A percentile compares a stretch with the other conserved stretches of the same genome.
Conservation (phyloP, 2,797 vertebrate genomes). For the Clarias pachynema region DNA sequence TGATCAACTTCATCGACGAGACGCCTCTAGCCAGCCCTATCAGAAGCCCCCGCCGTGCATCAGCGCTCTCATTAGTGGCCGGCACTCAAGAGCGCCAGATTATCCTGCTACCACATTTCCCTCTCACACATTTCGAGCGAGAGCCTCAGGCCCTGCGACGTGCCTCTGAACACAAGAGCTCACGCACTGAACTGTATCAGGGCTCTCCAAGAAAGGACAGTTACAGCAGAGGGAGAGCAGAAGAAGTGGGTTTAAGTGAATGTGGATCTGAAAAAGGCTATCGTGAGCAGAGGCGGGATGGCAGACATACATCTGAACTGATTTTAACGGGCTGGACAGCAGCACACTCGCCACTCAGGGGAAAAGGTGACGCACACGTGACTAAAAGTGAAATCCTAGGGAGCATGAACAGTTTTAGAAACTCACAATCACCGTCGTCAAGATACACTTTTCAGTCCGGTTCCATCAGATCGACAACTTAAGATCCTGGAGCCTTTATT, state of each 20-base stretch:
- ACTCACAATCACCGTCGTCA: conserved; percentile 82
- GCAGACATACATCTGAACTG: conserved; percentile 51
- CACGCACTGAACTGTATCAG: conserved; percentile 50
- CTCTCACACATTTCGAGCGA: conserved; percentile 83
- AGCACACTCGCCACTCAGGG: conserved; percentile 52
- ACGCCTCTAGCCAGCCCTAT: conserved; percentile 80
- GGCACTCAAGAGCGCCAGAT: conserved; percentile 71
- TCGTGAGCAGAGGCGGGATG: conserved; percentile 56
- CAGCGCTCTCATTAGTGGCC: conserved; percentile 78
- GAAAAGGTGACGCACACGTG: conserved; percentile 61
- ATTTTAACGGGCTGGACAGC: conserved; percentile 55
- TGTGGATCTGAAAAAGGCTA: conserved; percentile 61
- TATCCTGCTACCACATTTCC: conserved; percentile 75
- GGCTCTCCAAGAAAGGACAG: conserved; percentile 13
- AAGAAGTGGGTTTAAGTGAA: conserved; percentile 53
- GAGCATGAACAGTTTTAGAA: conserved; percentile 88
- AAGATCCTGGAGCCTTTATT: conserved; percentile 48
- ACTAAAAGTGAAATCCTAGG: conserved; percentile 74
- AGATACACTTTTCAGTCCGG: conserved; percentile 85
- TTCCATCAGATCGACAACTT: conserved; percentile 83
- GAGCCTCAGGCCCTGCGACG: conserved; percentile 84
- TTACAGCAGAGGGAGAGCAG: conserved; percentile 45
- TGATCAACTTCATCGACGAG: conserved; percentile 83
- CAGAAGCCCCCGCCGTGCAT: conserved; percentile 75
- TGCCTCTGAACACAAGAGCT: conserved; percentile 67